phyloP scores from a whole-genome alignment of 2,797 vertebrate genomes.

The Pseudochirops cupreus region DNA sequence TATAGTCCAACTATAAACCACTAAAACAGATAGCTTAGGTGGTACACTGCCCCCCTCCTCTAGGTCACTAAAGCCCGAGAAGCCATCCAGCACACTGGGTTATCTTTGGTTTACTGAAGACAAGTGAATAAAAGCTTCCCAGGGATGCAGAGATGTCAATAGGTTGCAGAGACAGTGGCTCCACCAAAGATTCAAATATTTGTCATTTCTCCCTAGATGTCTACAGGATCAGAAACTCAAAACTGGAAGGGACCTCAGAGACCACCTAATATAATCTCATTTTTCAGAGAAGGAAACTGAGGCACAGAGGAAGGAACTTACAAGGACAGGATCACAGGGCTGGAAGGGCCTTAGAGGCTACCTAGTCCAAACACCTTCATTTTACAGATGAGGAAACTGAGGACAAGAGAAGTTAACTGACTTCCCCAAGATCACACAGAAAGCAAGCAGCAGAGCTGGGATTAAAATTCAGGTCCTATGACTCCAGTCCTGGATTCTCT shows the following conservation, averaged over 20 bases:
- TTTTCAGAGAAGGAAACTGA: background rate
- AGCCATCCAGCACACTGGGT: background rate
- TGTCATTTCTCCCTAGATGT: background rate
- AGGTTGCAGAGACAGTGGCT: background rate
- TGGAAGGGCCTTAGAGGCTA: background rate
- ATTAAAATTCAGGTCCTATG: background rate
- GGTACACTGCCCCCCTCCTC: background rate
- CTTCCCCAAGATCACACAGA: background rate
- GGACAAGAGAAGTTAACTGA: background rate
- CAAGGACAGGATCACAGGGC: background rate
- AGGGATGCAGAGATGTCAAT: background rate
- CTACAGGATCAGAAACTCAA: background rate
- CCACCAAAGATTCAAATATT: background rate
- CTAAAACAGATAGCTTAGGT: background rate
- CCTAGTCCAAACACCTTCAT: background rate
- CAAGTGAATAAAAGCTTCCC: background rate
- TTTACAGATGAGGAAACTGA: background rate
- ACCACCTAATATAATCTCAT: background rate
- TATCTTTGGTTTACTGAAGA: background rate
- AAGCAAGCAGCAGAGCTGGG: background rate
- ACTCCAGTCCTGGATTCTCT: background rate
- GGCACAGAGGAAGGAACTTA: background rate
- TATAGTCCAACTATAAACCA: background rate
- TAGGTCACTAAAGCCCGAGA: background rate
- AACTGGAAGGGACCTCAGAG: background rate